A percentile compares a stretch with the other conserved stretches of the same genome.
Conservation (phyloP, 2,888 invertebrate species). For the Hybos culiciformis region DNA sequence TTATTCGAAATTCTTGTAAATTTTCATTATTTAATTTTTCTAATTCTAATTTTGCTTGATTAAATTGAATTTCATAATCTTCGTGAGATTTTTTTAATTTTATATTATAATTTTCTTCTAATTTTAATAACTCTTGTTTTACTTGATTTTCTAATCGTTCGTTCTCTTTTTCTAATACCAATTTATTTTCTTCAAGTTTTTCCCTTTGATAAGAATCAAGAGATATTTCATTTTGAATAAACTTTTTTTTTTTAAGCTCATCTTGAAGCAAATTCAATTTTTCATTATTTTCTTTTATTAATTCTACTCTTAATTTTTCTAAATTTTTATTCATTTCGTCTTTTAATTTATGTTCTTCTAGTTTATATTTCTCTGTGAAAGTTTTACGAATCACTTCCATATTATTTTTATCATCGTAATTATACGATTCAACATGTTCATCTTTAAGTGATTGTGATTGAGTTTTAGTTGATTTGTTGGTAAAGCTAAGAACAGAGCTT, state of each 20-base stretch:
- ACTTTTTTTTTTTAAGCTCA: slow-evolving; percentile 24
- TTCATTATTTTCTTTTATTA: slow-evolving; percentile 26
- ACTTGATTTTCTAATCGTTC: slow-evolving; percentile 31
- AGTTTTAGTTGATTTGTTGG: slow-evolving; percentile 29
- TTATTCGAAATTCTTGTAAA: slow-evolving; percentile 29
- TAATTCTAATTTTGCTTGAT: slow-evolving; percentile 37
- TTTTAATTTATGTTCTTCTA: slow-evolving; percentile 37
- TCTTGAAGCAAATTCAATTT: slow-evolving; percentile 17
- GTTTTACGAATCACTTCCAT: slow-evolving; percentile 41
- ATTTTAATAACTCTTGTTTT: slow-evolving; percentile 23
- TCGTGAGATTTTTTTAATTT: slow-evolving; percentile 34
- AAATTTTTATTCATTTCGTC: slow-evolving; percentile 40
- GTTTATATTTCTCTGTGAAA: slow-evolving; percentile 32
- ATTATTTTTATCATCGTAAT: slow-evolving; percentile 23
- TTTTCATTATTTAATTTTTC: slow-evolving; percentile 36
- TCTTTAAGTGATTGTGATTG: too few species aligned
- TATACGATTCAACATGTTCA: too few species aligned
- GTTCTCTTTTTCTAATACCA: slow-evolving; percentile 32
- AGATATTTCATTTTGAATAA: too few species aligned
- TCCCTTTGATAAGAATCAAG: too few species aligned
- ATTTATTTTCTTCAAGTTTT: slow-evolving; percentile 16
- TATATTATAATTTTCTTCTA: slow-evolving; percentile 27
- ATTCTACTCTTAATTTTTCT: slow-evolving; percentile 29
- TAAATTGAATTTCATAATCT: slow-evolving; percentile 30
- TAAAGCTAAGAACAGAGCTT: slow-evolving; percentile 30